These are phyloP conservation scores for Theonella swinhoei DNA, from an alignment of 37 sponge, comb jelly and placozoan genomes.

Conservation along the genomic window DNA sequence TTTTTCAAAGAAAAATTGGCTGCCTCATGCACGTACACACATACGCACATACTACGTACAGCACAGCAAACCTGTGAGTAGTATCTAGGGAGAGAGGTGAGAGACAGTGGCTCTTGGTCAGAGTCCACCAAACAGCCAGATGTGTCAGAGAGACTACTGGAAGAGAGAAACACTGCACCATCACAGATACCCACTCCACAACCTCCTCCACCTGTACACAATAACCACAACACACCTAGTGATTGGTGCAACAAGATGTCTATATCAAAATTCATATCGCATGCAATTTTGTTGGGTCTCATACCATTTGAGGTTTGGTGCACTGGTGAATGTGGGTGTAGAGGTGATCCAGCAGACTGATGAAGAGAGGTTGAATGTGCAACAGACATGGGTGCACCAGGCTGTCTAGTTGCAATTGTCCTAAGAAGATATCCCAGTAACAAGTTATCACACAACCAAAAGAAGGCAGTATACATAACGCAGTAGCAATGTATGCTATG, in stretches of 20 bases:
- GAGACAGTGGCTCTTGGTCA: neutral
- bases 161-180: neutral
- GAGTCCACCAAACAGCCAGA: conserved; percentile 14
- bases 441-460: neutral
- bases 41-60: no score
- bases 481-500: no score
- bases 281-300: no score
- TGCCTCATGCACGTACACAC: no score
- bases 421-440: neutral
- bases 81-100: neutral
- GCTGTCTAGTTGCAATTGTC: neutral
- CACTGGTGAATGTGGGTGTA: no score
- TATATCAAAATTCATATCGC: no score
- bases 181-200: conserved; percentile 7
- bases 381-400: conserved; percentile 1
- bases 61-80: no score
- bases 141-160: neutral
- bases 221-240: neutral
- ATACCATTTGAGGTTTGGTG: no score
- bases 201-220: neutral
- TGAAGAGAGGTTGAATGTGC: neutral
- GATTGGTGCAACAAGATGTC: no score
- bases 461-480: neutral
- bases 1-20: no score
- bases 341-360: neutral